Conservation (phyloP, 2,888 invertebrate genomes). For the Eupithecia pulchellata region DNA sequence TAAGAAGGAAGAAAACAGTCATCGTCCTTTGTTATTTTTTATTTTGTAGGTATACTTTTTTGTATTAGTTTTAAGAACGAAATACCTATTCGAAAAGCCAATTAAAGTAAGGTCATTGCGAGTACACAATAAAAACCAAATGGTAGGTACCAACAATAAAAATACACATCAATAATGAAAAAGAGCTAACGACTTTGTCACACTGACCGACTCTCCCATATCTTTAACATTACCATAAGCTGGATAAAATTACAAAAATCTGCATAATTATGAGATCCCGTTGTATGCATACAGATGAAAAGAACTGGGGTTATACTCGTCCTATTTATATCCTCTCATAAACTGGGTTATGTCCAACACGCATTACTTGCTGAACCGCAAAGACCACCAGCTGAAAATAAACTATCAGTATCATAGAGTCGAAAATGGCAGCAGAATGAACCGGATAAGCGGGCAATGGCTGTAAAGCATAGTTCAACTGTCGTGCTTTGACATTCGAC, state of each 20-base stretch:
- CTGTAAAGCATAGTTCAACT: conserved; percentile 60
- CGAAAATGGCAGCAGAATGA: conserved; percentile 46
- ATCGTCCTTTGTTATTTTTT: background rate
- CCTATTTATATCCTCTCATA: conserved; percentile 49
- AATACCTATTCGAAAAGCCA: background rate
- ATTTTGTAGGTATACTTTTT: background rate
- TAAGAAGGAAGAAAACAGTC: background rate
- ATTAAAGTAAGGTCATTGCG: background rate
- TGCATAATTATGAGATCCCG: conserved; percentile 33
- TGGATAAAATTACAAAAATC: conserved; percentile 33
- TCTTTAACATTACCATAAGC: conserved; percentile 26
- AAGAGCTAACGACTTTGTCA: conserved; percentile 1
- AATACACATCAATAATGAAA: background rate
- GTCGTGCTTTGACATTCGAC: conserved; percentile 70
- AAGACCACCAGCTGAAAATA: conserved; percentile 53
- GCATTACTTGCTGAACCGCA: conserved; percentile 48
- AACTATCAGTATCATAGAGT: conserved; percentile 52
- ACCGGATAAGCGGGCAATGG: conserved; percentile 45
- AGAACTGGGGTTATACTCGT: conserved; percentile 40
- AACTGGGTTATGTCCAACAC: conserved; percentile 51
- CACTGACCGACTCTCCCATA: conserved; percentile 17
- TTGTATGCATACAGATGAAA: conserved; percentile 38
- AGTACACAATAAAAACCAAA: background rate
- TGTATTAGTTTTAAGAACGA: background rate
- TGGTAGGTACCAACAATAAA: background rate